phyloP scores from a whole-genome alignment of 2,797 vertebrate genomes.

The Allobates femoralis region DNA sequence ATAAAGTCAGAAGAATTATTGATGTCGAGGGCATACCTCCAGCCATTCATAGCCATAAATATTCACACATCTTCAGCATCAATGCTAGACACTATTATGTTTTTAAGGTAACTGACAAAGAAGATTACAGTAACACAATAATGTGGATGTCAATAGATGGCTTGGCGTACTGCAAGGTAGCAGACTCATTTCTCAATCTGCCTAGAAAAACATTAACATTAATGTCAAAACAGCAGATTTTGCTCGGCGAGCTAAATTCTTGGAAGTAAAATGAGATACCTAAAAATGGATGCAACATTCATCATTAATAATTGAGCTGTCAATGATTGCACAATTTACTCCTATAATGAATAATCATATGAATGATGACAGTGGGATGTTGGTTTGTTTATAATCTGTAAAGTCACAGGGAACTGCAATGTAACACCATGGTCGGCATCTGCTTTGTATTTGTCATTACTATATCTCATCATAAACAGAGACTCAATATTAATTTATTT shows the following conservation, averaged over 20 bases:
- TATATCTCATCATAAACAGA: neutral
- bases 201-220: conserved; percentile 57
- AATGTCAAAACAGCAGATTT: conserved; percentile 58
- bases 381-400: conserved; percentile 40
- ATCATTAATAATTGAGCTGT: conserved; percentile 54
- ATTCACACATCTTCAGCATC: conserved; percentile 23
- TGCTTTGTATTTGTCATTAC: conserved; percentile 6
- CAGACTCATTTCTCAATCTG: conserved; percentile 50
- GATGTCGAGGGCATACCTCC: neutral
- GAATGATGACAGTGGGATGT: conserved; percentile 29
- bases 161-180: conserved; percentile 36
- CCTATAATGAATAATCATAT: conserved; percentile 46
- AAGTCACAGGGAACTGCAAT: conserved; percentile 21
- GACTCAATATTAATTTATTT: neutral
- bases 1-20: neutral
- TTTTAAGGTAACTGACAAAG: conserved; percentile 49
- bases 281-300: conserved; percentile 57
- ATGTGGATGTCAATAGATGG: conserved; percentile 55
- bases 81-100: conserved; percentile 7
- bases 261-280: conserved; percentile 44
- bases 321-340: conserved; percentile 53
- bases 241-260: conserved; percentile 47
- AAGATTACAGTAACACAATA: conserved; percentile 41
- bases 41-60: conserved; percentile 4
- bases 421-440: conserved; percentile 12